A percentile compares a stretch with the other conserved stretches of the same genome.
Conservation (phyloP, 1,140 invertebrate species). For the Dinoponera quadriceps region DNA sequence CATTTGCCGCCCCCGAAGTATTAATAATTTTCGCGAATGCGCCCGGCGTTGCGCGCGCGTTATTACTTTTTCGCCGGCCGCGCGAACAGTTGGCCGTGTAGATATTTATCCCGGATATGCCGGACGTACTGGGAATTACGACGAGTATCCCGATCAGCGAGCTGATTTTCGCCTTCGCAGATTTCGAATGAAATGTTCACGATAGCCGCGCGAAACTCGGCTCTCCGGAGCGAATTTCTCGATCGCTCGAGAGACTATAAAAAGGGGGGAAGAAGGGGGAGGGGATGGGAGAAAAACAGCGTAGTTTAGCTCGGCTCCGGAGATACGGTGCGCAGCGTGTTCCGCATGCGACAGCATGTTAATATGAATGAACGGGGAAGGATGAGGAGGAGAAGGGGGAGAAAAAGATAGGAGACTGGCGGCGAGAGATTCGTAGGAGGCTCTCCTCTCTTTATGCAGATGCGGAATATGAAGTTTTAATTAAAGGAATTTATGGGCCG, state of each 20-base stretch:
- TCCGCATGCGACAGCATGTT: conserved; percentile 44
- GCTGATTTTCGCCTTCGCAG: too few species aligned
- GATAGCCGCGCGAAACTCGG: too few species aligned
- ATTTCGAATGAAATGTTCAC: too few species aligned
- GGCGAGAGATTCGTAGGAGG: conserved; percentile 44
- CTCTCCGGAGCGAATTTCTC: too few species aligned
- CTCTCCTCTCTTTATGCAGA: conserved; percentile 72
- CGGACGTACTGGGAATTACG: too few species aligned
- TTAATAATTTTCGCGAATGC: conserved; percentile 18
- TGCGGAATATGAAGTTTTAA: conserved; percentile 73
- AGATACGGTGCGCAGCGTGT: conserved; percentile 8
- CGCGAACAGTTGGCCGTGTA: too few species aligned
- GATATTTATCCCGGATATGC: too few species aligned
- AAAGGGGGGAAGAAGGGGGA: too few species aligned
- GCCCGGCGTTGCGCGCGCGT: neutral
- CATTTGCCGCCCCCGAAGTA: conserved; percentile 7
- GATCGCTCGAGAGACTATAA: too few species aligned
- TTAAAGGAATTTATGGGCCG: conserved; percentile 74
- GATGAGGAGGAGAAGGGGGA: too few species aligned
- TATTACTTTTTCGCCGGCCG: conserved; percentile 22
- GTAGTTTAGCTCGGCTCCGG: conserved; percentile 7
- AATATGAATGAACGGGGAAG: conserved; percentile 68
- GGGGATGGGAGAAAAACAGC: neutral
- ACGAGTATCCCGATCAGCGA: too few species aligned
- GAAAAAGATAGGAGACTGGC: neutral